phyloP scores from a whole-genome alignment of 2,888 invertebrate genomes.

The Xanthostigma xanthostigma region DNA sequence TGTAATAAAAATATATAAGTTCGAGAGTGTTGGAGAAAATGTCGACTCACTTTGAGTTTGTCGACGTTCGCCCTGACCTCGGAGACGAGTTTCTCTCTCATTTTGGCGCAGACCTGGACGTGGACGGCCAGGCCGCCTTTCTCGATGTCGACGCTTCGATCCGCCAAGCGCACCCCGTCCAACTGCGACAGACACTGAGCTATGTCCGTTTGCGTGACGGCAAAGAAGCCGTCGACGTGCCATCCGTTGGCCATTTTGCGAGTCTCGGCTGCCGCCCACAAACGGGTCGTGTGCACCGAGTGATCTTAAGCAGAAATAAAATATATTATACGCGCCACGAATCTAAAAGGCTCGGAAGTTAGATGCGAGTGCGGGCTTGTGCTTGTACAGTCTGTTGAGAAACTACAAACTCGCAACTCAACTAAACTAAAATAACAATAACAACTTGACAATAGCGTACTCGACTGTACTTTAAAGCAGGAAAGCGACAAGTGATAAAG shows the following conservation, averaged over 20 bases:
- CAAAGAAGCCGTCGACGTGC: conserved; percentile 61
- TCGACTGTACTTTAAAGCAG: too few species aligned
- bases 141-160: conserved; percentile 41
- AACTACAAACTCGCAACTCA: too few species aligned
- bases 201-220: conserved; percentile 48
- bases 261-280: conserved; percentile 62
- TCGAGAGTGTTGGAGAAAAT: too few species aligned
- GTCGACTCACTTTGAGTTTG: conserved; percentile 48
- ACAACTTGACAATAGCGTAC: too few species aligned
- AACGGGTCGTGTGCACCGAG: conserved; percentile 60
- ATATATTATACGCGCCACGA: too few species aligned
- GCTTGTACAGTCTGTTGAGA: too few species aligned
- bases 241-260: conserved; percentile 57
- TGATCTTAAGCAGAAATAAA: conserved; percentile 42
- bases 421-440: too few species aligned
- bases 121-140: conserved; percentile 45
- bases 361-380: too few species aligned
- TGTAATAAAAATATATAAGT: too few species aligned
- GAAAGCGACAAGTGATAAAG: too few species aligned
- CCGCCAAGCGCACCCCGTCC: conserved; percentile 39
- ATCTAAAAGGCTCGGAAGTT: too few species aligned
- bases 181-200: conserved; percentile 43
- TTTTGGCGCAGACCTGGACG: conserved; percentile 64
- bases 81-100: conserved; percentile 65
- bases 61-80: conserved; percentile 62